Base-by-base conservation (phyloP, 2,797 vertebrate genomes). In the Sandelia bainsii region DNA sequence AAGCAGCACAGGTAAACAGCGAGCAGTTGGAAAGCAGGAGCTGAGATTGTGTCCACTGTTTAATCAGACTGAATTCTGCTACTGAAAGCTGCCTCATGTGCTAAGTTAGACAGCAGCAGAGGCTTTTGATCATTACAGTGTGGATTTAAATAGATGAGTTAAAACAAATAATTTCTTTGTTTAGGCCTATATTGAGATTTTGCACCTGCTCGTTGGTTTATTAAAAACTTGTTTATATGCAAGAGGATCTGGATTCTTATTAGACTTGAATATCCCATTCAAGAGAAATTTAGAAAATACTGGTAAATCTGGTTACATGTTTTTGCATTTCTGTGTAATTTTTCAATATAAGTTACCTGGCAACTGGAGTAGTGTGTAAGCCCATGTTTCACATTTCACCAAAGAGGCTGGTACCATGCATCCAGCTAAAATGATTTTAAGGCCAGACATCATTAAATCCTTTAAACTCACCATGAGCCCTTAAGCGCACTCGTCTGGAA, bases 401-500 rank as follows among this genome's bases (percentile, higher is more conserved):
- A 53, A 66, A 74, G 54, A 61, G 51, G 66, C 45, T 32, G 68
- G 61, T 66, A 17, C 60, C 52, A 5, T 37, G 10, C 77, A 44
- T 74, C 37, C 13, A 23, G 37, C 57, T 42, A 3, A 60, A 66
- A 80, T 68, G 73, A 65, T 60, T 72, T 69, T 62, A 67, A 70
- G 44, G 69, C 78, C 79, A 87, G 80, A 87, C 86, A 80, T 81
- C 76, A 72, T 86, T 81, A 83, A 82, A 75, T 75, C 83, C 78
- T 76, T 79, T 80, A 77, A 87, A 88, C 50, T 77, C 77, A 42
- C 75, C 56, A 1, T 49, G 80, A 89, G 86, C 74, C 72, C 79
- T 81, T 81, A 76, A 81, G 79, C 62, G 32, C 75, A 62, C 76
- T 86, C 62, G 56, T 86, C 84, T 86, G 80, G 83, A 86, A 85